Evolutionary conservation across 2,888 invertebrate genomes (phyloP), one percentile per base, ranked within the genome.

Genomic region (Celastrina argiolus): DNA sequence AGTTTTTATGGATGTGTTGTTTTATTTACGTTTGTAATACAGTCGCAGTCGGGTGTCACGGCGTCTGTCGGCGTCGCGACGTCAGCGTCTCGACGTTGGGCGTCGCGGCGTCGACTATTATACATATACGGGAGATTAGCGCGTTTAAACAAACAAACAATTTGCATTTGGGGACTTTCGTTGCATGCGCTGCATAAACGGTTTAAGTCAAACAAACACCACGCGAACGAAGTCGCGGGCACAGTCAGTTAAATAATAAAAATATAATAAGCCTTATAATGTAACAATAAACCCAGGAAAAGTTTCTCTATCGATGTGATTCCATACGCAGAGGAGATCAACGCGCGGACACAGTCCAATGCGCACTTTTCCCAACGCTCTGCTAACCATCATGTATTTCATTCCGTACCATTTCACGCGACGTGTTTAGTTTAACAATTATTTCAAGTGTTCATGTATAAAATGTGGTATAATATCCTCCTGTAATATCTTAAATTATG

Each of bases 311-410:
- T 12, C 39, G 26, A 65, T n/a, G 16, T 58, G 34, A 28, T 56
- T 65, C 10, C 39, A 65, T 36, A 65, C 65, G 65, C 56, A 56
- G 64, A 26, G 39, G 78, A 81, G 81, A 80, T 78, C 78, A 82
- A 82, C 77, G 81, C 70, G 76, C 79, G 73, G 89, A 82, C 77
- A 70, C 86, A 88, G 82, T 79, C 83, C 82, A 87, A 69, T 77
- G 84, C 78, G 12, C 77, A 81, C 90, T 90, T 87, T 90, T 89
- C 79, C 88, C 71, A 79, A 85, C 86, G 87, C 79, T 78, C 75
- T 74, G 78, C 74, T 78, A 82, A 81, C 71, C 84, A 84, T 79
- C 76, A 77, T 80, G 80, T 78, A 78, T 75, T 73, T 68, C 73
- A 74, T 74, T 74, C 73, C 70, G 71, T 69, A 69, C 70, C 68